A percentile compares a stretch with the other conserved stretches of the same genome.
These are phyloP conservation scores for Nasonia longicornis DNA, from an alignment of 1,140 invertebrate genomes.

Conservation along the genomic window DNA sequence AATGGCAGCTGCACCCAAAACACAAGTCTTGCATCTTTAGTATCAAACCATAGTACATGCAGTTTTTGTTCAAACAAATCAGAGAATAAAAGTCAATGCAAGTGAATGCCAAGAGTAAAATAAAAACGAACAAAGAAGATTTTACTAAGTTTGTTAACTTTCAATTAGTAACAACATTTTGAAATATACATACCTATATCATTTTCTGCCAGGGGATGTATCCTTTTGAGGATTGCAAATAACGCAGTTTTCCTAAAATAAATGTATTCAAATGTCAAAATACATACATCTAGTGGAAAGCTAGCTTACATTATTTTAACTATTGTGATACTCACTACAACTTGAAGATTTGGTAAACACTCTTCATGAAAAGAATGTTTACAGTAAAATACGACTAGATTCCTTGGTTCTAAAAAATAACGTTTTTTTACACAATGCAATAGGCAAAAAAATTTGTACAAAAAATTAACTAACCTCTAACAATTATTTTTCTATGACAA, in stretches of 20 bases:
- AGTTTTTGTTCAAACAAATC: background rate
- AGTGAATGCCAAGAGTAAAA: background rate
- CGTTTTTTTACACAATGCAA: constrained; percentile 46
- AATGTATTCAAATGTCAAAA: constrained; percentile 25
- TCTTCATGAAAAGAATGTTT: constrained; percentile 90
- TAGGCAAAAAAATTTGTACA: constrained; percentile 44
- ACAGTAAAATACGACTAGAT: constrained; percentile 88
- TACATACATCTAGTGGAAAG: background rate
- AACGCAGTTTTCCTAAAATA: constrained; percentile 70
- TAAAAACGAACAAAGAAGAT: background rate
- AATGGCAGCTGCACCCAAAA: background rate
- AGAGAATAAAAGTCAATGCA: no score
- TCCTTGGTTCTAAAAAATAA: constrained; percentile 73
- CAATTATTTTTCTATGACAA: constrained; percentile 80
- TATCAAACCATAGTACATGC: background rate
- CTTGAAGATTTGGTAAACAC: constrained; percentile 75
- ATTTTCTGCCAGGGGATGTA: constrained; percentile 56
- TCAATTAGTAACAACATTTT: background rate
- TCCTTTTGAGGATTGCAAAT: constrained; percentile 73
- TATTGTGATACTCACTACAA: constrained; percentile 54
- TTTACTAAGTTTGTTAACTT: background rate
- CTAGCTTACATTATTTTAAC: background rate
- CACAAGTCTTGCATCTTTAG: background rate
- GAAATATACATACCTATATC: constrained; percentile 53
- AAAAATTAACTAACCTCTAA: constrained; percentile 70